Percentiles rank a stretch among this genome's conserved stretches.
Conservation (phyloP, 2,113 vertebrate species). For the Benitochromis conjunctus region DNA sequence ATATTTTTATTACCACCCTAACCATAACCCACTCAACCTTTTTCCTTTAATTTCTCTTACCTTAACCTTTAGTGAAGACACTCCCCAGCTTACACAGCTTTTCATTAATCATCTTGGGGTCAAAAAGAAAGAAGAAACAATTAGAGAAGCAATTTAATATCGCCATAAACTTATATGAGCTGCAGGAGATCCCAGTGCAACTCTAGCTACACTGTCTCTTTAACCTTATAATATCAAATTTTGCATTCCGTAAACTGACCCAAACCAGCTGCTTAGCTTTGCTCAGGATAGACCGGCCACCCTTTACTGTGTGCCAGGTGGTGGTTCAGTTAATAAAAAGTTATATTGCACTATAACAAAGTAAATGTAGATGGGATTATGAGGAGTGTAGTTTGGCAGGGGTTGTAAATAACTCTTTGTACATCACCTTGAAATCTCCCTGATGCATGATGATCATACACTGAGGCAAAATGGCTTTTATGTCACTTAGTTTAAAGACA, state of each 20-base stretch:
- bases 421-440: neutral
- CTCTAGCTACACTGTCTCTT: neutral
- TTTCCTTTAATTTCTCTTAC: neutral
- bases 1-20: neutral
- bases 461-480: neutral
- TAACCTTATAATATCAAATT: neutral
- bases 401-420: neutral
- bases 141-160: neutral
- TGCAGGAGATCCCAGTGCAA: neutral
- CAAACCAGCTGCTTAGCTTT: neutral
- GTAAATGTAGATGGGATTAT: neutral
- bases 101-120: neutral
- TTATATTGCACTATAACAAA: neutral
- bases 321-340: neutral
- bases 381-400: slow-evolving; percentile 5
- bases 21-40: neutral
- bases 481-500: neutral
- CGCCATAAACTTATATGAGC: neutral
- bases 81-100: neutral
- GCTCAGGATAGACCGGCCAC: neutral
- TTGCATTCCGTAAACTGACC: neutral
- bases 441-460: neutral
- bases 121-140: neutral
- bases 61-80: neutral
- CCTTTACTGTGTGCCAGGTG: neutral